Conservation (phyloP, 2,797 vertebrate genomes). For the Coreius guichenoti region DNA sequence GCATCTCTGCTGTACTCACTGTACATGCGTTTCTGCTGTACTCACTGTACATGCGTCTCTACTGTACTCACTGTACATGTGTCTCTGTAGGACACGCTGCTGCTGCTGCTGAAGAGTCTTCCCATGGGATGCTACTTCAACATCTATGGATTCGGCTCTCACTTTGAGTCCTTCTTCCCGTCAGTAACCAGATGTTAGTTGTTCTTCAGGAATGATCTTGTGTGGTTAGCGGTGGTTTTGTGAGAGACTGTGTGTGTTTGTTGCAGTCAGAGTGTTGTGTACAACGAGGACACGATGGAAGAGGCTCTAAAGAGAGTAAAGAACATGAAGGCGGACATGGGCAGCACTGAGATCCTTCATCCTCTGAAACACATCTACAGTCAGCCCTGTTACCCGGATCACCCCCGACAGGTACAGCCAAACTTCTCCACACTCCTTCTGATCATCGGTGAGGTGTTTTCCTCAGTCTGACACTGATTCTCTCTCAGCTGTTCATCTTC, state of each 20-base stretch:
- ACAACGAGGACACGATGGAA: conserved; percentile 75
- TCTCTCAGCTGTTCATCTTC: conserved; percentile 54
- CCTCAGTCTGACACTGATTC: not conserved
- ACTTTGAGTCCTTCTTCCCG: conserved; percentile 80
- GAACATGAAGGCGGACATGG: conserved; percentile 67
- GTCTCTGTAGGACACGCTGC: conserved; percentile 81
- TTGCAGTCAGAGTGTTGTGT: conserved; percentile 76
- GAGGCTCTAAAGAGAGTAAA: conserved; percentile 69
- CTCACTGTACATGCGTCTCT: too few relatives aligned
- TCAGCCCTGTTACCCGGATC: conserved; percentile 58
- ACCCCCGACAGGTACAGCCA: conserved; percentile 73
- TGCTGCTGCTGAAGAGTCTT: conserved; percentile 89
- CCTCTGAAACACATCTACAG: conserved; percentile 74
- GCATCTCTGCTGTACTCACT: too few relatives aligned
- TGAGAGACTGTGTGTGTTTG: not conserved
- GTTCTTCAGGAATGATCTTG: not conserved
- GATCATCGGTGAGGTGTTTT: not conserved
- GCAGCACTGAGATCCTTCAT: conserved; percentile 76
- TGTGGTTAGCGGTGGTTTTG: not conserved
- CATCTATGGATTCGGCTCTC: conserved; percentile 84
- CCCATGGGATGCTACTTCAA: conserved; percentile 90
- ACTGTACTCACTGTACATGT: not conserved
- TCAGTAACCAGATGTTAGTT: conserved; percentile 68
- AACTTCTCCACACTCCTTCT: not conserved
- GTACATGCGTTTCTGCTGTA: too few relatives aligned